A percentile compares a stretch with the other conserved stretches of the same genome.
Conservation (phyloP, 2,888 invertebrate genomes). For the Calliphora vomitoria region DNA sequence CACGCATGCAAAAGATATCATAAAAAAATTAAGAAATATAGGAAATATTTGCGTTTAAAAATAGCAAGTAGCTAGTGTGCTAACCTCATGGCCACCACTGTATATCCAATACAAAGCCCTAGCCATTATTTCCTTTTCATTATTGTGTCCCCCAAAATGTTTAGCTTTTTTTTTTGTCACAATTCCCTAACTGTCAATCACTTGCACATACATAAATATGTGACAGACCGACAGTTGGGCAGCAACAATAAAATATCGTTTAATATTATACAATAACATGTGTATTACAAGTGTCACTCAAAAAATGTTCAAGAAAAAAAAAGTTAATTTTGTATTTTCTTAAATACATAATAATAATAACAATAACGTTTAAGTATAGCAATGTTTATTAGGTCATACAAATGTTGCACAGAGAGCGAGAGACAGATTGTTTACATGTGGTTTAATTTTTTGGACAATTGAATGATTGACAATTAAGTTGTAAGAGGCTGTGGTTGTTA, state of each 20-base stretch:
- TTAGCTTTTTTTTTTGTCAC: background rate
- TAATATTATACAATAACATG: conserved; percentile 58
- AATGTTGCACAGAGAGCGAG: conserved; percentile 8
- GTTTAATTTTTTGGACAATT: conserved; percentile 64
- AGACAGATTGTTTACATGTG: conserved; percentile 59
- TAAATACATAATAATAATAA: background rate
- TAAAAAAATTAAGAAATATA: no score
- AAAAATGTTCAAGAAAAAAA: conserved; percentile 6
- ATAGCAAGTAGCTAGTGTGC: no score
- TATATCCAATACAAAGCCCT: no score
- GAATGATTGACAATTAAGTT: conserved; percentile 68
- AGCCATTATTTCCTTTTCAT: background rate
- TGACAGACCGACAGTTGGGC: background rate
- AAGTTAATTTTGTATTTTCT: background rate
- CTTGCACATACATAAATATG: background rate
- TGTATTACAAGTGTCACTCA: conserved; percentile 67
- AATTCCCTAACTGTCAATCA: conserved; percentile 18
- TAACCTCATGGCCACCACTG: no score
- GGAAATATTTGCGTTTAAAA: no score
- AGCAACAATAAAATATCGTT: conserved; percentile 36
- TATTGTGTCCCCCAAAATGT: background rate
- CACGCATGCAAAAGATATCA: no score
- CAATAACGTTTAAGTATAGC: conserved; percentile 43
- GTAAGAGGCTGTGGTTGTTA: conserved; percentile 8
- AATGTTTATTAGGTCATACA: conserved; percentile 63